phyloP scores from a whole-genome alignment of 2,888 invertebrate species.

The Nomada ruficornis region DNA sequence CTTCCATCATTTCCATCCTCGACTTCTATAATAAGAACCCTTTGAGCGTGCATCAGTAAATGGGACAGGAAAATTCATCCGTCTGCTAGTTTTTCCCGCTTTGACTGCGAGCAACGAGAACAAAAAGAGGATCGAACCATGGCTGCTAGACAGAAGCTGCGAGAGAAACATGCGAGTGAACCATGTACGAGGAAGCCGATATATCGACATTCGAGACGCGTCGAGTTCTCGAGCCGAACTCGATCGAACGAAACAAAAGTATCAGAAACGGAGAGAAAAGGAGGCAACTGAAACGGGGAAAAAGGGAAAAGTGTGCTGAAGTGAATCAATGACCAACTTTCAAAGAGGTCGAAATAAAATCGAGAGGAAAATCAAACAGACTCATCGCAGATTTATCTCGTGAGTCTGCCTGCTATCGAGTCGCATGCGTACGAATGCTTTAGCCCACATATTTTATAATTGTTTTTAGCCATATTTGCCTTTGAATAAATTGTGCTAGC shows the following conservation, averaged over 20 bases:
- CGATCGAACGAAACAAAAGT: slow-evolving; percentile 55
- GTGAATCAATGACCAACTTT: slow-evolving; percentile 61
- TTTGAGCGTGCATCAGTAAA: slow-evolving; percentile 5
- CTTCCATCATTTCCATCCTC: neutral
- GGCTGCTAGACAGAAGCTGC: slow-evolving; percentile 29
- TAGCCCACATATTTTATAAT: neutral
- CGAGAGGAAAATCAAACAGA: slow-evolving; percentile 56
- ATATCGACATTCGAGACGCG: slow-evolving; percentile 28
- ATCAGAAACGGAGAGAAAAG: slow-evolving; percentile 36
- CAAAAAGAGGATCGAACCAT: slow-evolving; percentile 35
- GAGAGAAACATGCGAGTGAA: slow-evolving; percentile 13
- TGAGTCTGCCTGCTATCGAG: neutral
- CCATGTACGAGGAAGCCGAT: slow-evolving; percentile 21
- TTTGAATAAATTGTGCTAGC: no score
- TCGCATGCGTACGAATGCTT: neutral
- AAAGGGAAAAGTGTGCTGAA: slow-evolving; percentile 40
- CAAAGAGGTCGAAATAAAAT: slow-evolving; percentile 67
- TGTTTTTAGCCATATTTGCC: no score
- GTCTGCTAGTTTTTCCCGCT: slow-evolving; percentile 1
- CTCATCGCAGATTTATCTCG: slow-evolving; percentile 40
- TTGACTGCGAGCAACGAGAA: slow-evolving; percentile 3
- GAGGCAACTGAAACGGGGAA: slow-evolving; percentile 11
- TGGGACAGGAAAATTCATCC: slow-evolving; percentile 33
- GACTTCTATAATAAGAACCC: slow-evolving; percentile 2
- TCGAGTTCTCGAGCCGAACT: slow-evolving; percentile 27